Conservation (phyloP, 2,113 vertebrate genomes). For the Misgurnus anguillicaudatus region DNA sequence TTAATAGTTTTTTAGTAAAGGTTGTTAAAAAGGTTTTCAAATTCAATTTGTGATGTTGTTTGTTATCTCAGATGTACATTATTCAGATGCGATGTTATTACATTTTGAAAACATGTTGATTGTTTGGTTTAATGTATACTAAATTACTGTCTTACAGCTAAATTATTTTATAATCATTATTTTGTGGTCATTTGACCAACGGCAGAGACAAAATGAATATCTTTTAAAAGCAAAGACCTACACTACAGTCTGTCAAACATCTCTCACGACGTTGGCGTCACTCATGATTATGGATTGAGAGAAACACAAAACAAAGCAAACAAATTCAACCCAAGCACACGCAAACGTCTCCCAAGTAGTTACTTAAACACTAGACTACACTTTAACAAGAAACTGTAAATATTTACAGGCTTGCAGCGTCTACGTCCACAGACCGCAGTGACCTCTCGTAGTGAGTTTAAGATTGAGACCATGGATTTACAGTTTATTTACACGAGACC, state of each 20-base stretch:
- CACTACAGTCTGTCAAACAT: neutral
- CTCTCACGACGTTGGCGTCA: conserved; percentile 10
- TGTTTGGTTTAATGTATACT: no score
- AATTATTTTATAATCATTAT: no score
- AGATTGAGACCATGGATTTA: conserved; percentile 47
- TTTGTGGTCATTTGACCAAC: neutral
- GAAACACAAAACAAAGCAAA: conserved; percentile 21
- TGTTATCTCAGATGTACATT: no score
- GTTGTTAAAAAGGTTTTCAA: no score
- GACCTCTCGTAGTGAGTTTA: conserved; percentile 32
- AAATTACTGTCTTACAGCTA: no score
- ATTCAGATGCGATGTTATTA: no score
- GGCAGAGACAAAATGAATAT: neutral
- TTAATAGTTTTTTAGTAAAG: no score
- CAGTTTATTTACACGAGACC: conserved; percentile 58
- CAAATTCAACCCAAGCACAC: neutral
- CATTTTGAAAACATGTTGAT: no score
- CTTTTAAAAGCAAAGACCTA: neutral
- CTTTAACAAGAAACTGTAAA: conserved; percentile 65
- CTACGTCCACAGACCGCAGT: conserved; percentile 60
- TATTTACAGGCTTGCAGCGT: conserved; percentile 68
- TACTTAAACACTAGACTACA: conserved; percentile 60
- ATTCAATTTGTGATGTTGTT: no score
- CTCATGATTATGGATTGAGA: conserved; percentile 15
- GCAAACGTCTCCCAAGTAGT: conserved; percentile 37